Percentiles rank a stretch among this genome's conserved stretches.
Evolutionary conservation across 1,140 invertebrate genomes (phyloP).

Genomic region (Araneus ventricosus): DNA sequence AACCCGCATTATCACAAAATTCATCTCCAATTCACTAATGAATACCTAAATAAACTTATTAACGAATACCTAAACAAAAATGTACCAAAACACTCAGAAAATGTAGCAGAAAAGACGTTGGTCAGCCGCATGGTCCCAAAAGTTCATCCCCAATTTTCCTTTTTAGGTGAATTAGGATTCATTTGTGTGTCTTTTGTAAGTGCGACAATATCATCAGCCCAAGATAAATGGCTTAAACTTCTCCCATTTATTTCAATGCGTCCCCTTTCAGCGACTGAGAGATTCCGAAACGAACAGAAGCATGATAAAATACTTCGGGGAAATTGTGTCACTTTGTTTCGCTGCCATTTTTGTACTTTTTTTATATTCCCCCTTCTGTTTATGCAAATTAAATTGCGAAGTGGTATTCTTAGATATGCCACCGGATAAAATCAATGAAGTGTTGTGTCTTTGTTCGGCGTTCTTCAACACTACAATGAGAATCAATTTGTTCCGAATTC

Average conservation of each 20-base stretch:
- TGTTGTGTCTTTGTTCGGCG: constrained; percentile 9
- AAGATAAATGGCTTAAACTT: constrained; percentile 51
- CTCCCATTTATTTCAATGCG: constrained; percentile 50
- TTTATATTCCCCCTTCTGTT: neutral
- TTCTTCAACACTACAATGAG: constrained; percentile 11
- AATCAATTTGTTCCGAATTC: constrained; percentile 22
- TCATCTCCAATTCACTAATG: too few species aligned
- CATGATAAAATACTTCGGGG: constrained; percentile 38
- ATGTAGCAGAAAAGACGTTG: too few species aligned
- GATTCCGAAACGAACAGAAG: neutral
- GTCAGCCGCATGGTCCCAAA: neutral
- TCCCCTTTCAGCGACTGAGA: neutral
- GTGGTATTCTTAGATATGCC: constrained; percentile 39
- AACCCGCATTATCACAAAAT: too few species aligned
- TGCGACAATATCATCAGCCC: constrained; percentile 38
- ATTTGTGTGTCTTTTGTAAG: constrained; percentile 37
- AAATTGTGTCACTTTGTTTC: constrained; percentile 50
- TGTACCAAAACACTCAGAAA: too few species aligned
- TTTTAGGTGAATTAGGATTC: neutral
- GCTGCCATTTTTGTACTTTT: constrained; percentile 15
- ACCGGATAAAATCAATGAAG: constrained; percentile 24
- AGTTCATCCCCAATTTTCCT: neutral
- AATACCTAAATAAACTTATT: too few species aligned
- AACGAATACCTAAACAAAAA: too few species aligned
- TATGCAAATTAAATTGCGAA: constrained; percentile 34